Conservation (phyloP, 2,888 invertebrate species). For the Protonemura montana region DNA sequence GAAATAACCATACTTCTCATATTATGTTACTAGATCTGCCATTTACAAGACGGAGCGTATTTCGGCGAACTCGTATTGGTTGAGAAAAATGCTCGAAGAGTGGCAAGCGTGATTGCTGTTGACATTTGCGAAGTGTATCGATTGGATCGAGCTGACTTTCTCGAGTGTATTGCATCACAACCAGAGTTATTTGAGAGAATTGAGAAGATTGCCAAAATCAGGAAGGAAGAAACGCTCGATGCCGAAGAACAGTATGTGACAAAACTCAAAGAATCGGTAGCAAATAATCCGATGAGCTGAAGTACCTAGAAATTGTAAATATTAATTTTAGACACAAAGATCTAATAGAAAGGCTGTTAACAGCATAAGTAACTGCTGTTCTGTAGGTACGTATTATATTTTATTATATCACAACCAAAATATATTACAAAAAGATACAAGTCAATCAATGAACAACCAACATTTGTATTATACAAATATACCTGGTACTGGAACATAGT, state of each 20-base stretch:
- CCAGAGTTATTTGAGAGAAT: slow-evolving; percentile 57
- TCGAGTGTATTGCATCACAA: slow-evolving; percentile 56
- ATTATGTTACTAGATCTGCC: slow-evolving; percentile 57
- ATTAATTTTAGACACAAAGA: too few species aligned
- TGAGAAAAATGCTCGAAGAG: slow-evolving; percentile 57
- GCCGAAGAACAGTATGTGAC: slow-evolving; percentile 56
- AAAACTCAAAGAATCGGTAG: slow-evolving; percentile 24
- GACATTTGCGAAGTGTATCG: slow-evolving; percentile 60
- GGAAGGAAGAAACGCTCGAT: slow-evolving; percentile 56
- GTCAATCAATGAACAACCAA: not conserved
- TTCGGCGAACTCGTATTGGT: slow-evolving; percentile 62
- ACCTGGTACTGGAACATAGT: not conserved
- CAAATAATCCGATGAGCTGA: too few species aligned
- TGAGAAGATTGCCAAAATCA: slow-evolving; percentile 56
- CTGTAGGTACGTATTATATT: not conserved
- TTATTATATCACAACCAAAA: not conserved
- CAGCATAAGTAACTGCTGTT: too few species aligned
- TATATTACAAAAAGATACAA: not conserved
- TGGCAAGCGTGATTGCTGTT: slow-evolving; percentile 59
- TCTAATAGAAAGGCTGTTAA: too few species aligned
- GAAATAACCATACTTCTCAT: not conserved
- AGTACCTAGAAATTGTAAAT: too few species aligned
- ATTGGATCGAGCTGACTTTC: slow-evolving; percentile 57
- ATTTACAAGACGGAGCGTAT: slow-evolving; percentile 66
- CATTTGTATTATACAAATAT: not conserved